Conservation (phyloP, 2,888 invertebrate genomes). For the Sesamia inferens region DNA sequence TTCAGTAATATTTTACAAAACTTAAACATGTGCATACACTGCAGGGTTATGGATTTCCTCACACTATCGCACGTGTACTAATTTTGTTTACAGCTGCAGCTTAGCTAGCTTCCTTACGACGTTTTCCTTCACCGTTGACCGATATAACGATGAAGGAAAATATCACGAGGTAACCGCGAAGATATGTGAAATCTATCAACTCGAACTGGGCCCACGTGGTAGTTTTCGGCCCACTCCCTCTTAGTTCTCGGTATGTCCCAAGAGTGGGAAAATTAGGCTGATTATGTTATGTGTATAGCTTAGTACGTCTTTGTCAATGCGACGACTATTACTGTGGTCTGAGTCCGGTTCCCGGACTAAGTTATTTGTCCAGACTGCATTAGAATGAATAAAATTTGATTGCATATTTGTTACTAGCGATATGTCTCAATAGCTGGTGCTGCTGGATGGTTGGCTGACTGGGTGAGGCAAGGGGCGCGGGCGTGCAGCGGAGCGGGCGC, state of each 20-base stretch:
- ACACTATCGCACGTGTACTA: background rate
- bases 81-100: slow-evolving; percentile 9
- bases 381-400: background rate
- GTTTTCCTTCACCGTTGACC: too few species aligned
- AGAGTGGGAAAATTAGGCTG: too few species aligned
- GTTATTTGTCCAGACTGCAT: slow-evolving; percentile 2
- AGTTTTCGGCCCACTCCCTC: too few species aligned
- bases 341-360: background rate
- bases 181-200: too few species aligned
- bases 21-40: background rate
- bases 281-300: background rate
- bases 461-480: slow-evolving; percentile 23
- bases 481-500: slow-evolving; percentile 61
- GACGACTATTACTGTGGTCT: background rate
- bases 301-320: background rate
- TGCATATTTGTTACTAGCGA: slow-evolving; percentile 10
- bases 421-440: slow-evolving; percentile 56
- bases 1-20: too few species aligned
- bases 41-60: background rate
- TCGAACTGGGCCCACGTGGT: too few species aligned
- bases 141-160: too few species aligned
- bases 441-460: slow-evolving; percentile 32
- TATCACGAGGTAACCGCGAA: too few species aligned
- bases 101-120: background rate
- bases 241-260: too few species aligned